Evolutionary conservation across 2,888 invertebrate genomes (phyloP).

Genomic region (Scaeva pyrastri): DNA sequence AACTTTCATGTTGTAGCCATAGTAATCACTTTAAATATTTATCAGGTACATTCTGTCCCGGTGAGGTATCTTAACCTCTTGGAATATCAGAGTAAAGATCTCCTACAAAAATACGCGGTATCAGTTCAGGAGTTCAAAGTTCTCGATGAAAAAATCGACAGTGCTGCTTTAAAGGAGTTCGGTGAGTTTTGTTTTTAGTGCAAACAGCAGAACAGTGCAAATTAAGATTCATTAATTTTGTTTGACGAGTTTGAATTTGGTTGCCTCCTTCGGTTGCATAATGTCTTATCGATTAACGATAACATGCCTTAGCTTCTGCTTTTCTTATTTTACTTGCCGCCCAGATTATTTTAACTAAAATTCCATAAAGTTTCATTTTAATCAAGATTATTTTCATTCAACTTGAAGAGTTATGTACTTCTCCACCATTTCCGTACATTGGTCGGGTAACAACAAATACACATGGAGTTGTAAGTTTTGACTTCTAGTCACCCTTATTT

Average conservation of each 20-base stretch:
- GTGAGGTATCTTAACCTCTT: slow-evolving; percentile 93
- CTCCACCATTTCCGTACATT: too few species aligned
- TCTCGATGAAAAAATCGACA: slow-evolving; percentile 88
- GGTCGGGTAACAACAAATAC: too few species aligned
- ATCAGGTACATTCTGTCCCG: slow-evolving; percentile 54
- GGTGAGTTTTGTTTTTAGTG: slow-evolving; percentile 83
- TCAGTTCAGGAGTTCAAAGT: slow-evolving; percentile 95
- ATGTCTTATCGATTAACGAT: neutral
- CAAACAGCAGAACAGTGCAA: neutral
- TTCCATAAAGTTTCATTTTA: too few species aligned
- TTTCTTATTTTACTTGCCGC: neutral
- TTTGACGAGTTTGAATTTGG: neutral
- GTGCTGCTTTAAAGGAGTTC: slow-evolving; percentile 87
- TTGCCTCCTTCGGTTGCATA: slow-evolving; percentile 1
- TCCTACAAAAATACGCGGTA: slow-evolving; percentile 93
- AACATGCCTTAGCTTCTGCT: neutral
- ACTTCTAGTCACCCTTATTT: too few species aligned
- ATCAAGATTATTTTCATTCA: too few species aligned
- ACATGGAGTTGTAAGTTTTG: too few species aligned
- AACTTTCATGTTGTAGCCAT: neutral
- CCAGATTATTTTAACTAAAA: neutral
- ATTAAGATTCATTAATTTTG: too few species aligned
- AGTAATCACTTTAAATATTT: neutral
- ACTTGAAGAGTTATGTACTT: too few species aligned
- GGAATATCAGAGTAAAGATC: slow-evolving; percentile 98